Base-by-base conservation (phyloP, 2,113 vertebrate genomes). In the Podocnemis expansa region DNA sequence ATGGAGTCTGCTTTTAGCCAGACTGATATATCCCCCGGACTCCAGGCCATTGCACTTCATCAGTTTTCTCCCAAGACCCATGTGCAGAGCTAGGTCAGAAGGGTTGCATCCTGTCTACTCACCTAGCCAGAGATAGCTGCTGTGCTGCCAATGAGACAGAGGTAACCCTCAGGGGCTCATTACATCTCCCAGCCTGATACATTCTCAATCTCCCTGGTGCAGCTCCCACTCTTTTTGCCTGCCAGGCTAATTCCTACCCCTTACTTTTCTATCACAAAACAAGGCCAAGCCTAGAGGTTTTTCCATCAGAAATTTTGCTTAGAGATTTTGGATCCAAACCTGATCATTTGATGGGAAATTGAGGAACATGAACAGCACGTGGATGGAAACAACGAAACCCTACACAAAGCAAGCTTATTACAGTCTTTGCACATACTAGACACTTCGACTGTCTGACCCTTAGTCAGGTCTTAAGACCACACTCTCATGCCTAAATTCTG, bases 361-460 rank as follows among this genome's bases (percentile, higher is more conserved):
- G 56, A 0, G 1, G 10, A 13, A 1, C 1, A 2, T 6, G 8
- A 22, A 38, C 49, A 13, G 2, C 5, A 8, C 24, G 5, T 8
- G 0, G 10, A 13, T 41, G 70, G 78, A 52, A 27, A 1, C 17
- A 58, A 80, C 34, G 29, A 27, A 8, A 63, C 31, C 60, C 17
- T 63, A 31, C 60, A 17, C 17, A 34, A n/a, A 56, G 10, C 3
- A 10, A 24, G 1, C 25, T 14, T 10, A 19, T 8, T 34, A 7
- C 13, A 8, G 2, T 6, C 31, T 56, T 52, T 29, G 5, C 56
- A 55, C 60, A 54, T n/a, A 79, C 76, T 16, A 27, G 2, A 0
- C 1, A 8, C 6, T 9, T 7, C 47, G 24, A 47, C 76, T 70
- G 55, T 16, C 29, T n/a, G 47, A 10, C 6, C 47, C 47, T 47